A percentile compares a stretch with the other conserved stretches of the same genome.
Evolutionary conservation across 2,113 vertebrate species (phyloP).

Genomic region (Scortum barcoo): DNA sequence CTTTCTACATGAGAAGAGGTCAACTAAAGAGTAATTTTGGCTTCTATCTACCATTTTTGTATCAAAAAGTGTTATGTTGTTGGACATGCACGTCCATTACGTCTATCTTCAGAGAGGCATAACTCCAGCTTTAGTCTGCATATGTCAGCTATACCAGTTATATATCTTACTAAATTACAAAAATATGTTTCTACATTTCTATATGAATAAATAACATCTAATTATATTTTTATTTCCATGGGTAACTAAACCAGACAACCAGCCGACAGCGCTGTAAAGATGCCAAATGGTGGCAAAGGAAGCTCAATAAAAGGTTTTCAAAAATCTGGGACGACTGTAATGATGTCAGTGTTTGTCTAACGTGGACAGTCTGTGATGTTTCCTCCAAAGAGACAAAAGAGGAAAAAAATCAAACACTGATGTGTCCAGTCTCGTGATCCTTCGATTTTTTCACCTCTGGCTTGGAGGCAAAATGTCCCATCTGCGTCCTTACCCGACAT

Average conservation of each 20-base stretch:
- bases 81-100: no score
- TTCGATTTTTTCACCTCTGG: neutral
- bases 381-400: neutral
- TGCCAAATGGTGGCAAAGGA: neutral
- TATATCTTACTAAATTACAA: no score
- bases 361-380: neutral
- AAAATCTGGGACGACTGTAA: neutral
- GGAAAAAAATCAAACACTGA: neutral
- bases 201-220: no score
- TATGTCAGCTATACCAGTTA: no score
- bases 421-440: neutral
- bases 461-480: neutral
- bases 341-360: neutral
- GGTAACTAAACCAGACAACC: neutral
- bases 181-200: no score
- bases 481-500: neutral
- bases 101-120: no score
- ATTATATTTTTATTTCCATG: no score
- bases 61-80: no score
- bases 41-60: no score
- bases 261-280: neutral
- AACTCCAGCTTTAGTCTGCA: no score
- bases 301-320: neutral
- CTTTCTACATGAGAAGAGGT: neutral
- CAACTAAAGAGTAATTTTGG: no score